Conservation (phyloP, 2,113 vertebrate species). For the Tonatia bakeri region DNA sequence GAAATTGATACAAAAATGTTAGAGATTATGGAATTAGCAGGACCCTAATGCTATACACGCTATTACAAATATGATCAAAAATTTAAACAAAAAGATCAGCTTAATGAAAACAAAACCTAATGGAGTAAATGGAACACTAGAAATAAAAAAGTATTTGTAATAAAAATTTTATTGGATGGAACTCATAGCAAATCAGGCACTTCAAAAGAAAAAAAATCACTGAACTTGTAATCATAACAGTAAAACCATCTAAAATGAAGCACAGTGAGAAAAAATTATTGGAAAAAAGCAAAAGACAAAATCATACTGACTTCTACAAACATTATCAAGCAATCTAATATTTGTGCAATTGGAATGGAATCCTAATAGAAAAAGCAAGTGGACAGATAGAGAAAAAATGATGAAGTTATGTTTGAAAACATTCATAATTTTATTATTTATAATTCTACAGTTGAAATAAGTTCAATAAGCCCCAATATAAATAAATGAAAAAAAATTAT, state of each 20-base stretch:
- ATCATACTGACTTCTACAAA: not conserved
- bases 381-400: not conserved
- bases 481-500: not conserved
- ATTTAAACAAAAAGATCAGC: not conserved
- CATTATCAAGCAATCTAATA: not conserved
- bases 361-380: not conserved
- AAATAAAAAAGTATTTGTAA: not conserved
- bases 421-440: constrained; percentile 5
- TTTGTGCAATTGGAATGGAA: not conserved
- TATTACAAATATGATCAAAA: not conserved
- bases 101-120: not conserved
- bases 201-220: constrained; percentile 19
- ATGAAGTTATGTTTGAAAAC: not conserved
- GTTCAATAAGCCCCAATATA: not conserved
- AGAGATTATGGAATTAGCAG: not conserved
- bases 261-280: not conserved
- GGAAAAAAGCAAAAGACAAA: not conserved
- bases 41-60: not conserved
- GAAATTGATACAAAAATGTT: not conserved
- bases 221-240: not conserved
- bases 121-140: not conserved
- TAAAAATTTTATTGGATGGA: not conserved
- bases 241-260: not conserved
- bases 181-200: not conserved
- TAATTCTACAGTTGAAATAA: not conserved